Evolutionary conservation across 2,888 invertebrate species (phyloP), one percentile per base, ranked within the genome.

Genomic region (Cryptocephalus moraei): DNA sequence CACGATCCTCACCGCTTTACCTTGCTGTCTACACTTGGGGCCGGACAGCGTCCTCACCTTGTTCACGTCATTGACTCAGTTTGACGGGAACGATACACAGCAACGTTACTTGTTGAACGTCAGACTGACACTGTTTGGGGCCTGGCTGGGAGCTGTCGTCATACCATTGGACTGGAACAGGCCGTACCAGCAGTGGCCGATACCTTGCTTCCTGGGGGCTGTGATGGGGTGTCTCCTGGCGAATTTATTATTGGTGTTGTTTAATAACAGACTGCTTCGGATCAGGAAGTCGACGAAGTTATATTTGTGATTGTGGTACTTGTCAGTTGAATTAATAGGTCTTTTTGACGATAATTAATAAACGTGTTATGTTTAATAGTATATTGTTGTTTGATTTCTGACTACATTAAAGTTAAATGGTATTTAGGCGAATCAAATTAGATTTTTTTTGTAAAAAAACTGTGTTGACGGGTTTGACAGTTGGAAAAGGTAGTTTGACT

Each of bases 151-250:
- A 8, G 88, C 90, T 3, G 76, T 86, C 47, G 84, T 87, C 1
- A 87, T 93, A 54, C 92, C 93, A 1, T 71, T 93, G 33, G 93
- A 93, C 66, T 93, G 93, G 93, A 87, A 91, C 67, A 77, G 83
- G 42, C 85, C 87, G 0, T 93, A 91, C 90, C 92, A 92, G 73
- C 79, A 71, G 49, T 86, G 86, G 85, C 86, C 86, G 0, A 79
- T 84, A 56, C 81, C 86, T 1, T 85, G 84, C 59, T 77, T 79
- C 50, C 69, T 80, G 0, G 85, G 85, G n/a, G 80, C 83, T 1
- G 63, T 85, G 0, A 64, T 77, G 43, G 85, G 84, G 6, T 81
- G 76, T 59, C 66, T 77, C 44, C 8, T 59, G 9, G 55, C 59
- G 10, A 61, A 62, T 53, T 49, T 59, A 2, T 36, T 22, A 6